These are phyloP conservation scores for Aromia moschata DNA, from an alignment of 2,888 invertebrate species.

Conservation along the genomic window DNA sequence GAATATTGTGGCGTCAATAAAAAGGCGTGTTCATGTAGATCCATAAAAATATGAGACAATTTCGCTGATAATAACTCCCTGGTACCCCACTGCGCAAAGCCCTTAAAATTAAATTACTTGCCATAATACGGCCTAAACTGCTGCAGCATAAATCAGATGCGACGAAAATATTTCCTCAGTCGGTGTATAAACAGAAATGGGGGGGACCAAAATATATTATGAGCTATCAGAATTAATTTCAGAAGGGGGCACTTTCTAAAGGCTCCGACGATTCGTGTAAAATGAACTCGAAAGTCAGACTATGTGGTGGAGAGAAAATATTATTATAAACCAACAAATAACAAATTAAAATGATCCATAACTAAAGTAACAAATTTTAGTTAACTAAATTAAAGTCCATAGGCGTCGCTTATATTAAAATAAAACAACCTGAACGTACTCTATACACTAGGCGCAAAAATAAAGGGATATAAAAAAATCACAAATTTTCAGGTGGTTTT, in stretches of 20 bases:
- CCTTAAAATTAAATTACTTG: slow-evolving; percentile 22
- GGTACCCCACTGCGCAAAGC: neutral
- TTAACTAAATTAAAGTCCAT: no score
- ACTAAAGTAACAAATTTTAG: no score
- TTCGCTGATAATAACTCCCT: slow-evolving; percentile 21
- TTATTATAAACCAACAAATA: no score
- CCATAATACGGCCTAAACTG: slow-evolving; percentile 6
- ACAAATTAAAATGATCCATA: no score
- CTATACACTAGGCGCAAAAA: no score
- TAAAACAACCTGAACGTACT: no score
- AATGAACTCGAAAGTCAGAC: no score
- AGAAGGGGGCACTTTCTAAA: neutral
- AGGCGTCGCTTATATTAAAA: no score
- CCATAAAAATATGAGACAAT: slow-evolving; percentile 8
- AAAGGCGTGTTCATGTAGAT: slow-evolving; percentile 1
- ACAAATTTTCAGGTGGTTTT: no score
- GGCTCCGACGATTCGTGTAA: neutral
- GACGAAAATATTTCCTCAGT: neutral
- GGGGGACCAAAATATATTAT: neutral
- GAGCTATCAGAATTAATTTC: slow-evolving; percentile 9
- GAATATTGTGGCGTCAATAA: neutral
- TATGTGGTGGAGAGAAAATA: no score
- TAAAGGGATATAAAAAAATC: no score
- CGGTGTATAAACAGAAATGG: neutral
- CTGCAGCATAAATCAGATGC: slow-evolving; percentile 3